Conservation (phyloP, 2,113 vertebrate genomes). For the Irena cyanogastra region DNA sequence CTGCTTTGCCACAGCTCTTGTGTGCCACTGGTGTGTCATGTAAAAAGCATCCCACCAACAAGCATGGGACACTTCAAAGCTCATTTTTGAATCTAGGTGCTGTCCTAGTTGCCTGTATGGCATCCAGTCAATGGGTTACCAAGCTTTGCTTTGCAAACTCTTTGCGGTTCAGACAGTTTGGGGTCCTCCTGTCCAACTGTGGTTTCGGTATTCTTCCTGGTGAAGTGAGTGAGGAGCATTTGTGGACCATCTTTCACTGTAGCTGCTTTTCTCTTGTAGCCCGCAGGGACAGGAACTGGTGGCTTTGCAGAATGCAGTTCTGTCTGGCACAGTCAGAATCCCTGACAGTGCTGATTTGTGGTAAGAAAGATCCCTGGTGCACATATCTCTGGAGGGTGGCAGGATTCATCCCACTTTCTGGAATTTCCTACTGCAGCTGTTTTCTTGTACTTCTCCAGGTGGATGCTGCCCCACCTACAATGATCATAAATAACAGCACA, state of each 20-base stretch:
- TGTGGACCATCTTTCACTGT: neutral
- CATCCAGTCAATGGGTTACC: neutral
- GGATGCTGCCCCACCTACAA: neutral
- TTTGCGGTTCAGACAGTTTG: accelerated
- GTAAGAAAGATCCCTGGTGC: neutral
- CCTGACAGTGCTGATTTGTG: neutral
- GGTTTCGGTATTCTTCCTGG: neutral
- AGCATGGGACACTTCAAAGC: neutral
- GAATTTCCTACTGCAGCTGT: neutral
- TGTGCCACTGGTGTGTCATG: neutral
- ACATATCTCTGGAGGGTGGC: neutral
- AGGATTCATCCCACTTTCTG: neutral
- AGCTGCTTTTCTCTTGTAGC: neutral
- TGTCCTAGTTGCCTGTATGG: neutral
- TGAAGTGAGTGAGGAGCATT: neutral
- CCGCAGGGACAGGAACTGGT: neutral
- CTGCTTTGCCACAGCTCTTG: neutral
- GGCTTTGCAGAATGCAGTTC: neutral
- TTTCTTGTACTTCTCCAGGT: neutral
- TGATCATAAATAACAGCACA: neutral
- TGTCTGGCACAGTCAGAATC: neutral
- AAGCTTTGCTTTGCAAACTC: neutral
- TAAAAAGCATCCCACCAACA: neutral
- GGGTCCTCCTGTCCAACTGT: accelerated
- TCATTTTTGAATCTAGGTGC: neutral